Conservation (phyloP, 2,113 vertebrate species). For the Erinaceus europaeus region DNA sequence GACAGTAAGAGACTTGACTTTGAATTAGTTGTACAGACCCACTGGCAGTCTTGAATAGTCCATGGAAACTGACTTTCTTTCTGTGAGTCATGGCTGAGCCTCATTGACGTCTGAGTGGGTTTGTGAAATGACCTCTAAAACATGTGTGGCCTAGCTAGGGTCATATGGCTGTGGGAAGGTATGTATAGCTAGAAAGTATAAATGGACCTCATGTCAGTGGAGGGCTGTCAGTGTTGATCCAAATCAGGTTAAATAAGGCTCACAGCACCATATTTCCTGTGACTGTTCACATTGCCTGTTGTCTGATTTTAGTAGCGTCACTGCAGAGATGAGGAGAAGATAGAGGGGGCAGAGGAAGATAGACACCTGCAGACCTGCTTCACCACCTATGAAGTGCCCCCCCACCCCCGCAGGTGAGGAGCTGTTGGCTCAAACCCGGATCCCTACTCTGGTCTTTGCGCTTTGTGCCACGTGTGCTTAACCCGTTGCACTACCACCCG, state of each 20-base stretch:
- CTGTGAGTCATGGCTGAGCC: not conserved
- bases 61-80: not conserved
- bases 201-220: not conserved
- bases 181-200: not conserved
- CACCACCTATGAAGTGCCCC: too few relatives aligned
- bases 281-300: too few relatives aligned
- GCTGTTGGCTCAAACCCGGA: too few relatives aligned
- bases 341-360: too few relatives aligned
- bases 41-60: not conserved
- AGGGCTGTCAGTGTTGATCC: not conserved
- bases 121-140: not conserved
- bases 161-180: not conserved
- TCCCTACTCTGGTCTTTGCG: too few relatives aligned
- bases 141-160: too few relatives aligned
- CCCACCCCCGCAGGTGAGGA: too few relatives aligned
- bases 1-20: not conserved
- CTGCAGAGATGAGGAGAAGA: not conserved
- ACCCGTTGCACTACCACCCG: too few relatives aligned
- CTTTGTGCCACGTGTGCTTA: too few relatives aligned
- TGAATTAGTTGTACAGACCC: not conserved
- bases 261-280: not conserved
- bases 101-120: not conserved
- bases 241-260: not conserved
- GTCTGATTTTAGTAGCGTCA: too few relatives aligned
- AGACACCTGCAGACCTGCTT: too few relatives aligned